Base-by-base conservation (phyloP, 1,140 invertebrate genomes). In the Charaxes varanes region DNA sequence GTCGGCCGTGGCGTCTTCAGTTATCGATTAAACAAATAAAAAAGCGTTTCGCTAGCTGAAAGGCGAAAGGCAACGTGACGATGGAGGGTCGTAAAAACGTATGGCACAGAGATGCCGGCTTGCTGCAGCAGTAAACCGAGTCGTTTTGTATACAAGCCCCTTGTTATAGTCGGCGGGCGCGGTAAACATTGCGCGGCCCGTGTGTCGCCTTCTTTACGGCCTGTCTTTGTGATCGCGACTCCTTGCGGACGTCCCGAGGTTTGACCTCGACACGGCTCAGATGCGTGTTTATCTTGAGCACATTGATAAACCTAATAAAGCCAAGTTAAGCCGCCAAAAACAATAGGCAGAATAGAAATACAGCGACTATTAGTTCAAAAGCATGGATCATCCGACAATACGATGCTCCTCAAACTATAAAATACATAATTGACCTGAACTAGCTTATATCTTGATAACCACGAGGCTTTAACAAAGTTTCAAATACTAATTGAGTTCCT, bases 11-110 rank as follows among this genome's bases (percentile, higher is more conserved):
- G 63, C 62, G 63, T 77, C 71, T 79, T 77, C 67, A 73, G 64
- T 71, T 76, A 79, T 82, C 66, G 78, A 80, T 82, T 82, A 79
- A 82, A 82, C 73, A 78, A 79, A 82, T 82, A 78, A 82, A 82
- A 79, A 69, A 57, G 33, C 58, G 74, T 79, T 76, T 77, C 66
- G 71, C 72, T 62, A 66, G 63, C 58, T 68, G 58, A 72, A 76
- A 79, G 72, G 63, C 73, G 62, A 70, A 73, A 74, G 70, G 68
- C 69, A 71, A 70, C 60, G 65, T 74, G 73, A 78, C 65, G 68
- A 57, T 63, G 59, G 60, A 67, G 62, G 56, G 55, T 82, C 78
- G 64, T 82, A 80, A 82, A 82, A 77, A 62, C 64, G 73, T 76
- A 82, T 73, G 64, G 74, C 64, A 68, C 69, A 79, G 78, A 82